Evolutionary conservation across 2,888 invertebrate genomes (phyloP).

Genomic region (Plebejus argus): DNA sequence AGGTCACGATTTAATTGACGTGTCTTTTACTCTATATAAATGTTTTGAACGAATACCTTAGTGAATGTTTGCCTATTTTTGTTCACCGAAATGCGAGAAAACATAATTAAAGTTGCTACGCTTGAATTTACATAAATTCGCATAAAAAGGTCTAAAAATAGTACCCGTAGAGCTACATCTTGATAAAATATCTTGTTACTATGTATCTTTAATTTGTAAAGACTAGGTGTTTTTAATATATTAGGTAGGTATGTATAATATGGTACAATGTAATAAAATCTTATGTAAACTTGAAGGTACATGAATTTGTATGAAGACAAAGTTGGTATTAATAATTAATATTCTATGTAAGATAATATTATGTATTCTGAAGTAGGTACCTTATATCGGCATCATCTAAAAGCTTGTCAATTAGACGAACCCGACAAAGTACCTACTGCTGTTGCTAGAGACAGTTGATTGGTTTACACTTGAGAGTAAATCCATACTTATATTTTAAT

Average conservation of each 20-base stretch:
- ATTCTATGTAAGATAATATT: background rate
- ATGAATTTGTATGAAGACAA: background rate
- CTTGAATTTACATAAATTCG: background rate
- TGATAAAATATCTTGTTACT: constrained; percentile 3
- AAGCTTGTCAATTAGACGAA: too few species aligned
- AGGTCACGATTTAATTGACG: constrained; percentile 25
- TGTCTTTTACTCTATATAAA: constrained; percentile 15
- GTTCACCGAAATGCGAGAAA: background rate
- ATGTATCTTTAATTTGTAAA: background rate
- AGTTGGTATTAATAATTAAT: background rate
- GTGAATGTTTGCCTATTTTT: background rate
- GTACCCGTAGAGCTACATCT: background rate
- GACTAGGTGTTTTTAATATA: background rate
- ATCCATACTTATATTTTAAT: too few species aligned
- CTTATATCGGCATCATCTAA: too few species aligned
- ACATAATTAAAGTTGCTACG: background rate
- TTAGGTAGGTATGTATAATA: too few species aligned
- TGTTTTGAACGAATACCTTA: constrained; percentile 21
- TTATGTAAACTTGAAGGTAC: background rate
- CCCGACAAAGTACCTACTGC: too few species aligned
- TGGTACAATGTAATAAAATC: background rate
- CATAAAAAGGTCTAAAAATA: background rate
- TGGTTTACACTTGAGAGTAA: too few species aligned
- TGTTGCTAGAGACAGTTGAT: too few species aligned
- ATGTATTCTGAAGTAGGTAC: background rate